Evolutionary conservation across 92 coral and sea anemone genomes (phyloP), one percentile per base, ranked within the genome.

Genomic region (Hydrozoanthus gracilis): DNA sequence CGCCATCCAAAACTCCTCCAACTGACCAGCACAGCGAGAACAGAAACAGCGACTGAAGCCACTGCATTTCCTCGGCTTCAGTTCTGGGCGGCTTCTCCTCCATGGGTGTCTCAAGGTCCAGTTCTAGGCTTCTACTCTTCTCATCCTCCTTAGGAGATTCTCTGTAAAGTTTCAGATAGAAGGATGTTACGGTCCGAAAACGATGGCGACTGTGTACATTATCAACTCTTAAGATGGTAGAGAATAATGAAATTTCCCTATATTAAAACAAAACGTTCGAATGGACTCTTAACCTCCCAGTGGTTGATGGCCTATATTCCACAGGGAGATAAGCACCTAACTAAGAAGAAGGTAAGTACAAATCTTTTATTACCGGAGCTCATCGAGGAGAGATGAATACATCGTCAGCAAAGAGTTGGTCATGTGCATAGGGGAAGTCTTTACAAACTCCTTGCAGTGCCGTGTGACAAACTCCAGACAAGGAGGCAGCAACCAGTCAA

Each of bases 11-110:
- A 58, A 91, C 91, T 20, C 98, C 99, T 44, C 99, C 99, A 65
- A 96, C 89, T 11, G 98, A 91, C 99, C 99, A 96, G 74, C 98
- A 94, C 47, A 96, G 87, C 54, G 99, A 90, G 90, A 96, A 96
- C 90, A 96, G 83, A 73, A 91, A 94, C 82, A 94, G 88, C 16
- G 99, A 96, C 92, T 96, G 99, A 75, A 96, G 86, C 99, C 99
- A 96, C 84, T 96, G 99, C 86, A 95, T 74, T 70, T 83, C 83
- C 49, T 96, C 99, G 9, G 95, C 92, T 77, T 96, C 99, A 13
- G 98, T 87, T 82, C 83, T 91, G 35, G 94, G 92, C 6, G 99
- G 98, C 65, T 91, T 93, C 85, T 94, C 98, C 20, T 93, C 95
- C 60, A 82, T 60, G 14, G 72, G 49, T 12, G 90, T 83, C 45